A percentile compares a stretch with the other conserved stretches of the same genome.
phyloP scores from a whole-genome alignment of 2,113 vertebrate genomes.

The Typhlomys cinereus region DNA sequence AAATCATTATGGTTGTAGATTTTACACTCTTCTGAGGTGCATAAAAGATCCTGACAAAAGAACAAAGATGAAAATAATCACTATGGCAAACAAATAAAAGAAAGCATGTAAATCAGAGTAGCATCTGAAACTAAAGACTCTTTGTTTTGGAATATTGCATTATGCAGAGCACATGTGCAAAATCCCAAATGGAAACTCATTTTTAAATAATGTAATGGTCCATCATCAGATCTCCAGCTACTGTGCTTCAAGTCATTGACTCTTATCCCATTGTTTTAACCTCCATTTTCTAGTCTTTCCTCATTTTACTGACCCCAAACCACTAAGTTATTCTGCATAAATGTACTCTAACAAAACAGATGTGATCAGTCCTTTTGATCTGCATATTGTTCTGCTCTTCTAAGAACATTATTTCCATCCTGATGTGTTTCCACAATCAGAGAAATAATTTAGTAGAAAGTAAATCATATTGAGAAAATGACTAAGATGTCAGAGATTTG shows the following conservation, averaged over 20 bases:
- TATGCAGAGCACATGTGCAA: neutral
- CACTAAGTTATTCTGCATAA: neutral
- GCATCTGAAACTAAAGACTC: neutral
- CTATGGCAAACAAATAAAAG: neutral
- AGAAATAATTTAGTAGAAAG: neutral
- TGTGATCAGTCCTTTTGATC: neutral
- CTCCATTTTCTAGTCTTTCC: neutral
- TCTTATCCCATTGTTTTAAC: neutral
- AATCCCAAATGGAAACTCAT: neutral
- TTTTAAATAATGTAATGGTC: neutral
- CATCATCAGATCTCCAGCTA: neutral
- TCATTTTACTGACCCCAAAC: neutral
- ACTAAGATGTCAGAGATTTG: neutral
- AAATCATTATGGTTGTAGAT: neutral
- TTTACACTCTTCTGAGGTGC: neutral
- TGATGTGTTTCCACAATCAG: neutral
- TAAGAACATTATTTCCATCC: neutral
- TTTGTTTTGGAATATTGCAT: neutral
- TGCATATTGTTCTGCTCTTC: neutral
- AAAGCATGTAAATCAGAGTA: neutral
- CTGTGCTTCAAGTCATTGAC: neutral
- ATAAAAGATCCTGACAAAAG: neutral
- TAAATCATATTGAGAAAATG: neutral
- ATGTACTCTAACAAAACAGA: neutral
- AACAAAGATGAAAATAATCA: neutral